Conservation (phyloP, 1,140 invertebrate species). For the Bombus pascuorum region DNA sequence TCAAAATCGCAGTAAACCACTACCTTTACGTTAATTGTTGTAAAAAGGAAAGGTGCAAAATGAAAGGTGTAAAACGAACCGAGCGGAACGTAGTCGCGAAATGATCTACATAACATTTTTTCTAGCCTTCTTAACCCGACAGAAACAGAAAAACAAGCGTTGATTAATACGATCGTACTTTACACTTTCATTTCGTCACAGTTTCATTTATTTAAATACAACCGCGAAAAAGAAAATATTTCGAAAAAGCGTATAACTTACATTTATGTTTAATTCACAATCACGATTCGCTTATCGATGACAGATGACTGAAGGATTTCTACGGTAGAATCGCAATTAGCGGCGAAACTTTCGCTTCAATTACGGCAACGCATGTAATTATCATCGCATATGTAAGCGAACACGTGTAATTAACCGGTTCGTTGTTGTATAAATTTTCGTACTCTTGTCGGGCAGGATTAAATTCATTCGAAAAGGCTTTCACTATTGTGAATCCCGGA, state of each 20-base stretch:
- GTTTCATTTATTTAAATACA: conserved; percentile 1
- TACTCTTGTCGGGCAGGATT: conserved; percentile 7
- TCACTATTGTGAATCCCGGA: conserved; percentile 41
- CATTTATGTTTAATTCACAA: background rate
- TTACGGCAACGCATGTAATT: conserved; percentile 45
- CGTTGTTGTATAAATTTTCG: conserved; percentile 55
- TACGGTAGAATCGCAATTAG: conserved; percentile 35
- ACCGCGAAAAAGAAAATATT: background rate
- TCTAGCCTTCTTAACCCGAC: no score
- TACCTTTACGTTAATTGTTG: conserved; percentile 26
- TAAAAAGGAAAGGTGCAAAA: conserved; percentile 42
- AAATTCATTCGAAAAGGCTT: conserved; percentile 17
- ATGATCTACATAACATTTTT: background rate
- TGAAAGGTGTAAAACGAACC: conserved; percentile 22
- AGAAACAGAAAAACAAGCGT: background rate
- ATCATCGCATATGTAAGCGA: conserved; percentile 39
- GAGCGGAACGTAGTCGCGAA: conserved; percentile 27
- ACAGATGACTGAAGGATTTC: conserved; percentile 19
- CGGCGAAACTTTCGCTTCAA: conserved; percentile 59
- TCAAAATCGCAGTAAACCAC: conserved; percentile 11
- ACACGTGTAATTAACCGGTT: conserved; percentile 44
- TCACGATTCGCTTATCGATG: background rate
- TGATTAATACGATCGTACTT: background rate
- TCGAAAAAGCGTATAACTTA: background rate
- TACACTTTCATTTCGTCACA: background rate